A percentile compares a stretch with the other conserved stretches of the same genome.
Conservation (phyloP, 2,113 vertebrate genomes). For the Poeciliopsis retropinna region DNA sequence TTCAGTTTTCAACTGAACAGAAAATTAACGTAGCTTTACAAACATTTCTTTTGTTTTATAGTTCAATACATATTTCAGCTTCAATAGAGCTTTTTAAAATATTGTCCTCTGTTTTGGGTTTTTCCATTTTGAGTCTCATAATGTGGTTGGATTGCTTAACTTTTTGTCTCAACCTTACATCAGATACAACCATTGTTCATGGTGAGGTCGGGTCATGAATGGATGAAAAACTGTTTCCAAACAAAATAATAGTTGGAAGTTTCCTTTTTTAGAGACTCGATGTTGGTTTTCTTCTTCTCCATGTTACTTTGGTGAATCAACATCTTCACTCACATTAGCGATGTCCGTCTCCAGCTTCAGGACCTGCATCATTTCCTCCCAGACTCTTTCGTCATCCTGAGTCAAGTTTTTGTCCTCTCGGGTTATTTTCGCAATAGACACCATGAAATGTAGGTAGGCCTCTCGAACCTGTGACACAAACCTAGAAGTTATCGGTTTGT, state of each 20-base stretch:
- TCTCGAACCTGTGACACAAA: constrained; percentile 85
- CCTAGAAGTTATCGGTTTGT: background rate
- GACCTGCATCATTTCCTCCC: constrained; percentile 89
- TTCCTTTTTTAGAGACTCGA: background rate
- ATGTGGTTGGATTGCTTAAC: background rate
- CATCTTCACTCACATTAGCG: constrained; percentile 86
- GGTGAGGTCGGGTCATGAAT: too few species aligned
- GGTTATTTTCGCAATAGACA: constrained; percentile 87
- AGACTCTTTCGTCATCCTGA: constrained; percentile 80
- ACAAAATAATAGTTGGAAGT: constrained; percentile 7
- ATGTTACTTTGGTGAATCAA: constrained; percentile 16
- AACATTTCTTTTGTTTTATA: background rate
- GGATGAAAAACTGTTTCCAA: constrained; percentile 3
- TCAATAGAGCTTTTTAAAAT: background rate
- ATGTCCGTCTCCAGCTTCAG: constrained; percentile 92
- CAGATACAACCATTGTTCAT: background rate
- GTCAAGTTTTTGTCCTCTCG: constrained; percentile 87
- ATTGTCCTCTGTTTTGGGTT: background rate
- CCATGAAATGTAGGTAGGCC: constrained; percentile 94
- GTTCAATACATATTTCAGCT: background rate
- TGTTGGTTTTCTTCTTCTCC: constrained; percentile 48
- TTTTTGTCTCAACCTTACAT: background rate
- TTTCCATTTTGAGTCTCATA: background rate
- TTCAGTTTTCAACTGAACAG: background rate
- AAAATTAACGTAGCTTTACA: background rate